phyloP scores from a whole-genome alignment of 2,888 invertebrate genomes.

The Bursaphelenchus okinawaensis region DNA sequence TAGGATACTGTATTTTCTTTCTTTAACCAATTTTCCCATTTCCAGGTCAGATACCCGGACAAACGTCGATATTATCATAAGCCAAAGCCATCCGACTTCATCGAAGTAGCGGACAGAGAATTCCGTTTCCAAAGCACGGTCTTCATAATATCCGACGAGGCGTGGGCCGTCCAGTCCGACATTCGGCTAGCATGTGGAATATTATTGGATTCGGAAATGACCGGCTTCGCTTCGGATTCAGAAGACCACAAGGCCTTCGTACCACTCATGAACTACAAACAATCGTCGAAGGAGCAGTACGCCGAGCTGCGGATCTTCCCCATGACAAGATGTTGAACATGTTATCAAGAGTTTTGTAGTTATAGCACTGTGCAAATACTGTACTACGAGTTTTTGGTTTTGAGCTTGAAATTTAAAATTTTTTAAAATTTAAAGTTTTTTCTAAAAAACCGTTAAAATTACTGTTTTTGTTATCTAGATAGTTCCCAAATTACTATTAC shows the following conservation, averaged over 20 bases:
- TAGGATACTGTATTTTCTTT: neutral
- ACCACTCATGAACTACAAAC: neutral
- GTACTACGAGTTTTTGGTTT: too few relatives aligned
- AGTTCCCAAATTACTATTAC: too few relatives aligned
- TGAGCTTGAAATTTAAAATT: too few relatives aligned
- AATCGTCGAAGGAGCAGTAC: neutral
- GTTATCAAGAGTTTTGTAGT: too few relatives aligned
- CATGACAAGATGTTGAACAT: neutral
- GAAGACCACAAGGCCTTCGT: neutral
- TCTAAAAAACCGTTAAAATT: too few relatives aligned
- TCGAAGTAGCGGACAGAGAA: conserved; percentile 8
- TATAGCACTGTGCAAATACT: too few relatives aligned
- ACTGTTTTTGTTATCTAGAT: too few relatives aligned
- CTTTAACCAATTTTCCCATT: neutral
- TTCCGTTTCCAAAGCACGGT: conserved; percentile 25
- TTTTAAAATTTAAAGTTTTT: too few relatives aligned
- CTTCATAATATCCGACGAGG: conserved; percentile 21
- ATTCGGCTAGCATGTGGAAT: conserved; percentile 25
- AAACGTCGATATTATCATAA: conserved; percentile 24
- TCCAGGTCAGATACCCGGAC: conserved; percentile 34
- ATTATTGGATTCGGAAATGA: conserved; percentile 1
- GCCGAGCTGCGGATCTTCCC: neutral
- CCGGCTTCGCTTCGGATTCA: neutral
- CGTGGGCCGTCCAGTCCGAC: conserved; percentile 24
- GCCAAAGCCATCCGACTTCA: conserved; percentile 25